Evolutionary conservation across 1,140 invertebrate species (phyloP).

Genomic region (Scaptomyza pallida): DNA sequence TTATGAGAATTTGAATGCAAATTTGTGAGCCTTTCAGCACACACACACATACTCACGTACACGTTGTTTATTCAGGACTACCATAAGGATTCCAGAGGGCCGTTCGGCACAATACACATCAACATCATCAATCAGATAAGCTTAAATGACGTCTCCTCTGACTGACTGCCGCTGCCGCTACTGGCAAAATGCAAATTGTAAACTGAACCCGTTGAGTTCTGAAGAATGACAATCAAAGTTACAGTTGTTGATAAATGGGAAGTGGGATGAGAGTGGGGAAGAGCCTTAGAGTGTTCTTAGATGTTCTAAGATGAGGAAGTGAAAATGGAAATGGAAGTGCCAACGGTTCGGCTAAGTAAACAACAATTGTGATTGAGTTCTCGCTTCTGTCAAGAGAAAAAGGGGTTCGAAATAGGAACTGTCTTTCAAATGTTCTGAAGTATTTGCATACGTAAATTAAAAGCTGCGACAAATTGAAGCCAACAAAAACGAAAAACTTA

Average conservation of each 20-base stretch:
- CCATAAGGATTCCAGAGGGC: constrained; percentile 21
- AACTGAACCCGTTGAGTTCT: constrained; percentile 72
- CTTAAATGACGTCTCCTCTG: constrained; percentile 75
- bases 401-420: constrained; percentile 18
- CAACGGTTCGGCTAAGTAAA: constrained; percentile 60
- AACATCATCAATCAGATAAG: constrained; percentile 81
- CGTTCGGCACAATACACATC: constrained; percentile 10
- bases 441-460: constrained; percentile 43
- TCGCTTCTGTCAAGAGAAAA: constrained; percentile 1
- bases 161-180: constrained; percentile 18
- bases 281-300: too few species aligned
- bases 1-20: constrained; percentile 77
- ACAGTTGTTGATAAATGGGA: constrained; percentile 58
- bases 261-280: constrained; percentile 1
- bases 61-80: constrained; percentile 62
- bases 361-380: constrained; percentile 65
- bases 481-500: constrained; percentile 9
- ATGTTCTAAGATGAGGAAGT: constrained; percentile 6
- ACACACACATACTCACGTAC: constrained; percentile 42
- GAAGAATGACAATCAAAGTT: constrained; percentile 75
- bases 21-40: constrained; percentile 69
- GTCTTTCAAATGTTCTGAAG: background rate
- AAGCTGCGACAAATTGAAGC: constrained; percentile 42
- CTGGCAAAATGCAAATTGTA: constrained; percentile 68
- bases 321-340: constrained; percentile 18